Evolutionary conservation across 92 coral and sea anemone genomes (phyloP).

Genomic region (Palythoa grandiflora): DNA sequence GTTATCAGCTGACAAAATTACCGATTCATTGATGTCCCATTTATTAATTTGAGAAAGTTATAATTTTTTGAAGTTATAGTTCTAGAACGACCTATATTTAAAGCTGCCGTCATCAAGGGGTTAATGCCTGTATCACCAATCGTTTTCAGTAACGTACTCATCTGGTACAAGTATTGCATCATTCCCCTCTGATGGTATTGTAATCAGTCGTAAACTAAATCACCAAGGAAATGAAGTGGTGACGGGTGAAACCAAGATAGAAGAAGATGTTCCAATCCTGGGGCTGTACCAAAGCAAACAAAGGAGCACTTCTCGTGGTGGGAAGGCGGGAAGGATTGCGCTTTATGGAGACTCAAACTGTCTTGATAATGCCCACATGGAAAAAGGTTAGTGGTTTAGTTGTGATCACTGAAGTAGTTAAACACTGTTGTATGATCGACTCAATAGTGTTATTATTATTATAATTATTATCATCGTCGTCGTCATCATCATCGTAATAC

Average conservation of each 20-base stretch:
- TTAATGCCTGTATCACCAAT: too few relatives aligned
- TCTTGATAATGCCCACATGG: slow-evolving; percentile 96
- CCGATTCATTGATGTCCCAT: too few relatives aligned
- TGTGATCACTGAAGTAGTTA: too few relatives aligned
- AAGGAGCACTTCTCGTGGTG: slow-evolving; percentile 55
- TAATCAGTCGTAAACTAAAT: slow-evolving; percentile 79
- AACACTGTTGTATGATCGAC: too few relatives aligned
- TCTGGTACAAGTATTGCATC: slow-evolving; percentile 95
- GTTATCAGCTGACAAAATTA: too few relatives aligned
- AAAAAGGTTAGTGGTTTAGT: slow-evolving; percentile 71
- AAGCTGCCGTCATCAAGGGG: too few relatives aligned
- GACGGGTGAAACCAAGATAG: slow-evolving; percentile 92
- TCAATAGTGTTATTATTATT: too few relatives aligned
- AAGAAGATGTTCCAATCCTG: slow-evolving; percentile 83
- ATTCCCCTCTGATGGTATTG: slow-evolving; percentile 84
- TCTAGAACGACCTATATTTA: too few relatives aligned
- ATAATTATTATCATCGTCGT: too few relatives aligned
- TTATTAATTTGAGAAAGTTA: too few relatives aligned
- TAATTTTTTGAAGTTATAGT: too few relatives aligned
- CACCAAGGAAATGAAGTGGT: slow-evolving; percentile 96
- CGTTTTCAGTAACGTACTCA: slow-evolving; percentile 78
- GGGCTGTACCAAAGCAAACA: slow-evolving; percentile 76
- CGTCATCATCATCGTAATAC: too few relatives aligned
- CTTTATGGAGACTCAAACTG: slow-evolving; percentile 98
- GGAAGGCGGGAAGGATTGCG: slow-evolving; percentile 81